phyloP scores from a whole-genome alignment of 2,113 vertebrate species.

The Nettapus auritus region DNA sequence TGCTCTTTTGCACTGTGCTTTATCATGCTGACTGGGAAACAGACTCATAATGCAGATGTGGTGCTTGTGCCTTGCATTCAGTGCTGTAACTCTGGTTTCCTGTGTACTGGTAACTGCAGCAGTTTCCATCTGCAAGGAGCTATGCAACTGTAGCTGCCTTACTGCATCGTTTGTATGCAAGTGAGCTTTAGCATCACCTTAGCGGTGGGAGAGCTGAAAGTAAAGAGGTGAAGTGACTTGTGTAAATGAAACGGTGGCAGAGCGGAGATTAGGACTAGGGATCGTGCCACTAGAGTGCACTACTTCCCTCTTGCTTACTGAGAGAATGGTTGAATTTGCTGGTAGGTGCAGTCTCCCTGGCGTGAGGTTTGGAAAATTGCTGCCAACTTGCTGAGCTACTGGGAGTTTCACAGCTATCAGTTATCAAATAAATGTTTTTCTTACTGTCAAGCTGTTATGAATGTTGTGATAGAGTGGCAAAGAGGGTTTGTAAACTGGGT shows the following conservation, averaged over 20 bases:
- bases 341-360: not conserved
- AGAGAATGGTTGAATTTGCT: not conserved
- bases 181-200: not conserved
- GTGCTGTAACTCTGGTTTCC: not conserved
- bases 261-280: not conserved
- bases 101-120: not conserved
- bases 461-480: not conserved
- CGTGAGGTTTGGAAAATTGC: not conserved
- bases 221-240: not conserved
- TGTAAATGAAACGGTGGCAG: not conserved
- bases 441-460: not conserved
- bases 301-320: not conserved
- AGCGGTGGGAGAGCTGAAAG: not conserved
- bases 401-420: not conserved
- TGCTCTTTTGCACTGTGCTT: not conserved
- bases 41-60: not conserved
- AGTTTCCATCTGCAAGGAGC: not conserved
- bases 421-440: not conserved
- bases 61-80: accelerated
- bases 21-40: not conserved
- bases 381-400: not conserved
- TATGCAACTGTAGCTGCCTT: not conserved
- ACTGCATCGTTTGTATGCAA: accelerated
- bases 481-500: not conserved
- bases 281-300: slow-evolving; percentile 32